Conservation (phyloP, 2,888 invertebrate species). For the Orthosia incerta region DNA sequence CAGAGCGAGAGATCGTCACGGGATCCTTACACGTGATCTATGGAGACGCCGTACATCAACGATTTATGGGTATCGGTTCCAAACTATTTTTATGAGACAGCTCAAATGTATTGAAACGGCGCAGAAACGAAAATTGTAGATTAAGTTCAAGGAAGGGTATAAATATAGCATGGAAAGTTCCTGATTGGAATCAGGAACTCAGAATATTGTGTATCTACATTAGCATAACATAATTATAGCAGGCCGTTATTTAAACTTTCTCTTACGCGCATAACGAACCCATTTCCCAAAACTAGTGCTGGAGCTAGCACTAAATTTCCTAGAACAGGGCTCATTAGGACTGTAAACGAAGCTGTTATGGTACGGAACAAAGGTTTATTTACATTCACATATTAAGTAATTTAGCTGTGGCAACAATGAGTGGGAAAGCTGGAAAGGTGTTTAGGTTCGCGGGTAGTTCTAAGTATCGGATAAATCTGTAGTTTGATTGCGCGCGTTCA, state of each 20-base stretch:
- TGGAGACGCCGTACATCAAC: conserved; percentile 38
- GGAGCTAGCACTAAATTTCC: conserved; percentile 41
- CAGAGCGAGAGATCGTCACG: conserved; percentile 26
- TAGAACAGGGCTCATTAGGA: conserved; percentile 59
- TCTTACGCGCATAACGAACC: conserved; percentile 54
- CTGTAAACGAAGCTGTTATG: conserved; percentile 52
- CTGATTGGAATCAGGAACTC: conserved; percentile 48
- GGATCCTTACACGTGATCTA: conserved; percentile 61
- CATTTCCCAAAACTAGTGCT: conserved; percentile 57
- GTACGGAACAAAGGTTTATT: conserved; percentile 50
- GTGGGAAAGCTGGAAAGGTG: conserved; percentile 59
- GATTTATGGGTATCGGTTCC: conserved; percentile 51
- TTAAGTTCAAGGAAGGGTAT: conserved; percentile 22
- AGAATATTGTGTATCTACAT: conserved; percentile 35
- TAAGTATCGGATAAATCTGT: conserved; percentile 71
- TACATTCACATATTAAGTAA: conserved; percentile 61
- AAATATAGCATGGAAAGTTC: conserved; percentile 14
- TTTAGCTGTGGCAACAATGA: conserved; percentile 47
- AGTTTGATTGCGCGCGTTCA: conserved; percentile 70
- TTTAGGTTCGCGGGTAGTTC: conserved; percentile 67
- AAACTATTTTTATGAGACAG: conserved; percentile 55
- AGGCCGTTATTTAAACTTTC: conserved; percentile 59
- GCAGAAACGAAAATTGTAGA: conserved; percentile 4
- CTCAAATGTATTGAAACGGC: conserved; percentile 26
- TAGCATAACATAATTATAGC: conserved; percentile 53